phyloP scores from a whole-genome alignment of 2,113 vertebrate genomes.

The Rhea pennata region DNA sequence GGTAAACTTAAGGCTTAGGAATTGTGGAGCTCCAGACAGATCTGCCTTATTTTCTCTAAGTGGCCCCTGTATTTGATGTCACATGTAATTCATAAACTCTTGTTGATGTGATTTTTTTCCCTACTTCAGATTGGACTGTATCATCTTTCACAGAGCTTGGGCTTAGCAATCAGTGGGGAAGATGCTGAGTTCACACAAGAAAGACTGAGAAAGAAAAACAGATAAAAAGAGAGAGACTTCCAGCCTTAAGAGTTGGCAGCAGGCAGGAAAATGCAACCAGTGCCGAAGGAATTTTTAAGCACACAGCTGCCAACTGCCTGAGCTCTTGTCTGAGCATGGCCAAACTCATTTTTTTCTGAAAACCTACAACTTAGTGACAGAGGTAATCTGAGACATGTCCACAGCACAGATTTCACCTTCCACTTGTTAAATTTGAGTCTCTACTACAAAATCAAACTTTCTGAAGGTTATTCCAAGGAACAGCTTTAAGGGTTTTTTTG shows the following conservation, averaged over 20 bases:
- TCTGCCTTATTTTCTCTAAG: background rate
- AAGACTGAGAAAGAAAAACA: background rate
- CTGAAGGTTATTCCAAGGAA: background rate
- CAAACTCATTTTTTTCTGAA: background rate
- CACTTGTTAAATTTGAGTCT: background rate
- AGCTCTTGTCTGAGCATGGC: background rate
- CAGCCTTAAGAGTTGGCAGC: background rate
- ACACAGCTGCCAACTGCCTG: background rate
- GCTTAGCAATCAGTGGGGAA: background rate
- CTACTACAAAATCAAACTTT: background rate
- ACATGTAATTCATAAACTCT: background rate
- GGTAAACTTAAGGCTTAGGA: background rate
- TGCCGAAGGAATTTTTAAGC: background rate
- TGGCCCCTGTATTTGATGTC: fast-evolving
- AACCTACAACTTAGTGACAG: background rate
- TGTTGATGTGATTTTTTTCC: background rate
- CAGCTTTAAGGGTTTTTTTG: background rate
- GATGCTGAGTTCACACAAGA: background rate
- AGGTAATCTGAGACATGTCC: background rate
- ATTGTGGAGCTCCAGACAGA: background rate
- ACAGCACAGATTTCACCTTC: background rate
- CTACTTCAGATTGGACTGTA: background rate
- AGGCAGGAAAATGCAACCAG: background rate
- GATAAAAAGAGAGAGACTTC: background rate
- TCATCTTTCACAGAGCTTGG: background rate